These are phyloP conservation scores for Meandrina meandrites DNA, from an alignment of 92 coral and sea anemone species.

Conservation along the genomic window DNA sequence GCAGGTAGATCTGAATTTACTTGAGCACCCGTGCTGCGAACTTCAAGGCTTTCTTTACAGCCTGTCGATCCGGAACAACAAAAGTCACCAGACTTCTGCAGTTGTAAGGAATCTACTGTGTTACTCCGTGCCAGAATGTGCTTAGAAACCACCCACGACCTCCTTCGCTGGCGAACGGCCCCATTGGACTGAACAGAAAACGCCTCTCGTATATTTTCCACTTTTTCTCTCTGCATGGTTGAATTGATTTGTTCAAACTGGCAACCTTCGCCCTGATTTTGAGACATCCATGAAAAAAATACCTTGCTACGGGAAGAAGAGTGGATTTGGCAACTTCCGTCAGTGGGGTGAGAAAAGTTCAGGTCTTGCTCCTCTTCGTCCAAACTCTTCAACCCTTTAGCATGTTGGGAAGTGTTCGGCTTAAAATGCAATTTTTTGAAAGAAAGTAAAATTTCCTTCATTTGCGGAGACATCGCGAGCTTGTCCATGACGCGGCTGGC, in stretches of 20 bases:
- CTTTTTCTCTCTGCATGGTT: background rate
- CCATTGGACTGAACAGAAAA: background rate
- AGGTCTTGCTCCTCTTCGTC: background rate
- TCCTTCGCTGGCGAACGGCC: background rate
- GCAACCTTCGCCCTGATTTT: background rate
- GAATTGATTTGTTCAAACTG: background rate
- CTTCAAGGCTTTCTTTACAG: background rate
- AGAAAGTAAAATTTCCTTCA: slow-evolving; percentile 26
- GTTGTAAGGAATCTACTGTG: slow-evolving; percentile 12
- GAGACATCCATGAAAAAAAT: background rate
- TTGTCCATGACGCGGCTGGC: background rate
- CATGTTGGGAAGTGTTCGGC: background rate
- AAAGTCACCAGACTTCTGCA: background rate
- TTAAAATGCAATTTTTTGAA: background rate
- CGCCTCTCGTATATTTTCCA: background rate
- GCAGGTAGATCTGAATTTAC: background rate
- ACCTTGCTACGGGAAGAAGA: background rate
- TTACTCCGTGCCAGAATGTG: slow-evolving; percentile 10
- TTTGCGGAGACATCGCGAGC: slow-evolving; percentile 25
- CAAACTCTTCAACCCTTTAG: background rate
- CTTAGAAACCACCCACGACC: slow-evolving; percentile 17
- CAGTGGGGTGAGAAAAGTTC: too few relatives aligned
- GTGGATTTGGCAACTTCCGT: background rate
- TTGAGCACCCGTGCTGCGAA: too few relatives aligned
- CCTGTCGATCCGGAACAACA: background rate